phyloP scores from a whole-genome alignment of 1,140 invertebrate species.

The Coenobita brevimanus region DNA sequence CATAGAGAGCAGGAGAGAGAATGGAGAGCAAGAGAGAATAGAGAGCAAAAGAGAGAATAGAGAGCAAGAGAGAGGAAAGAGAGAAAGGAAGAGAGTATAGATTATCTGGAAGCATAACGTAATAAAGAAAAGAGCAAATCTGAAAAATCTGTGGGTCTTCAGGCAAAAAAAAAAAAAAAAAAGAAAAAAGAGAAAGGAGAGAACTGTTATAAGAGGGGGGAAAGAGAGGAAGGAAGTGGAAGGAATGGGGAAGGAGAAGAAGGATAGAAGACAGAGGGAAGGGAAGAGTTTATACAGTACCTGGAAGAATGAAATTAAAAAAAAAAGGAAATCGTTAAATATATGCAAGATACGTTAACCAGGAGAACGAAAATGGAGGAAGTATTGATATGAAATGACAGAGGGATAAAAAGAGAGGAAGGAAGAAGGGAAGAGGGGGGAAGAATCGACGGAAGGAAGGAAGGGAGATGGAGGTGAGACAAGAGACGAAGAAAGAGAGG shows the following conservation, averaged over 20 bases:
- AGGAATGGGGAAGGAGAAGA: not conserved
- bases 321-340: not conserved
- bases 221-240: not conserved
- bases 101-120: not conserved
- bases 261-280: not conserved
- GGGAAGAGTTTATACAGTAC: not conserved
- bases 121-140: not conserved
- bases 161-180: not conserved
- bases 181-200: not conserved
- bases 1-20: not conserved
- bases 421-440: not conserved
- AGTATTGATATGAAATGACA: not conserved
- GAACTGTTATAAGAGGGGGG: not conserved
- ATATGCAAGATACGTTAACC: not conserved
- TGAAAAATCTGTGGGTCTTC: not conserved
- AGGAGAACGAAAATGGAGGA: not conserved
- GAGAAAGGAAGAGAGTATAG: not conserved
- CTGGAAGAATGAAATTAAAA: not conserved
- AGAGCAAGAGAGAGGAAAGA: not conserved
- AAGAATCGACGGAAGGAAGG: not conserved
- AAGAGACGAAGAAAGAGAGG: not conserved
- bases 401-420: not conserved
- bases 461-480: not conserved
- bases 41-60: not conserved
- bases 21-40: not conserved